These are phyloP conservation scores for Bombus cullumanus DNA, from an alignment of 1,140 invertebrate genomes.

Conservation along the genomic window DNA sequence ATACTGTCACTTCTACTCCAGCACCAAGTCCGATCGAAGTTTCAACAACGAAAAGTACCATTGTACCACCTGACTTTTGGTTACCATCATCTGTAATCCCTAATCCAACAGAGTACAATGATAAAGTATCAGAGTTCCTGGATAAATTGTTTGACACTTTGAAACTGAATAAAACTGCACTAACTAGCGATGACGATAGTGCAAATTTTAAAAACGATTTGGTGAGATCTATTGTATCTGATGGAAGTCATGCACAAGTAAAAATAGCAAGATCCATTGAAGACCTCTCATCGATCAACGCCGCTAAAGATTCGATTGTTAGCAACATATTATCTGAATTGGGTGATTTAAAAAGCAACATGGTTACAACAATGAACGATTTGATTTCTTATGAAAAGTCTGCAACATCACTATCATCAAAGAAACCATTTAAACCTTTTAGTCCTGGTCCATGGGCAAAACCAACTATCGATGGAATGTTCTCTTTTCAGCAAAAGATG, in stretches of 20 bases:
- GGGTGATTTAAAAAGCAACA: constrained; percentile 73
- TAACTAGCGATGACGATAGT: neutral
- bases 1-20: constrained; percentile 69
- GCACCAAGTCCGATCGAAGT: constrained; percentile 27
- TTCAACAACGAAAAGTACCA: constrained; percentile 70
- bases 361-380: constrained; percentile 76
- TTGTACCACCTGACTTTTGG: constrained; percentile 79
- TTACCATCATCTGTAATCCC: constrained; percentile 72
- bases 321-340: constrained; percentile 76
- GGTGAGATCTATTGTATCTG: constrained; percentile 60
- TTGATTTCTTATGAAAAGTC: constrained; percentile 73
- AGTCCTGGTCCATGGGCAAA: constrained; percentile 62
- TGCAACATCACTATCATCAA: constrained; percentile 44
- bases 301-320: constrained; percentile 76
- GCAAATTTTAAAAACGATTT: constrained; percentile 54
- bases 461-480: constrained; percentile 66
- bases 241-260: constrained; percentile 32
- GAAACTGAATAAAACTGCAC: constrained; percentile 69
- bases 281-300: constrained; percentile 71
- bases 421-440: constrained; percentile 72
- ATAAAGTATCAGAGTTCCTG: constrained; percentile 75
- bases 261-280: constrained; percentile 70
- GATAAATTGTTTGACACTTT: constrained; percentile 76
- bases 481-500: constrained; percentile 78
- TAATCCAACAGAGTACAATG: constrained; percentile 73